Base-by-base conservation (phyloP, 2,797 vertebrate species). In the Platalea minor region DNA sequence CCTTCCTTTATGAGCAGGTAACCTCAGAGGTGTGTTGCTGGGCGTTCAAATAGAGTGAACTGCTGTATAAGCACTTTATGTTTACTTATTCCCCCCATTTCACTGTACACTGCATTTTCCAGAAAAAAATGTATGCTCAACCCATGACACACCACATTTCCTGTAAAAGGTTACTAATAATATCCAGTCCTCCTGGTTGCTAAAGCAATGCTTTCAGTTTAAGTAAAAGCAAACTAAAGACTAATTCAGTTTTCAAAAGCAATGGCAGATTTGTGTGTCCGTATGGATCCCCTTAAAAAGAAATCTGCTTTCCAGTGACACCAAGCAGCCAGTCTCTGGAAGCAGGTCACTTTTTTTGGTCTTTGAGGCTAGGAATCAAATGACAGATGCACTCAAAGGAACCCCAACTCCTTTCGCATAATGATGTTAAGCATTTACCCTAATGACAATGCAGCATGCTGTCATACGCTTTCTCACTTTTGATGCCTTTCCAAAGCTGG, bases 101-200 rank as follows among this genome's bases (percentile, higher is more conserved):
- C 72, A 68, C 89, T 43, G 70, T 29, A 56, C 8, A 35, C 37
- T 73, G 87, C 77, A 45, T 86, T 94, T 95, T 96, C 79, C 64
- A 94, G 69, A 95, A 93, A 39, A 39, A 91, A 95, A 88, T 67
- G 81, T 21, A 54, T 16, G 35, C 88, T 87, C 93, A 78, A 84
- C 61, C 68, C 79, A 84, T 76, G 91, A 94, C 91, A 93, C 79
- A 90, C 51, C 46, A 82, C 54, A 13, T 79, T 86, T 94, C 65
- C 89, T 88, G 85, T 93, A 79, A 96, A 78, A 96, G 28, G 70
- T 94, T 95, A 69, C 94, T 96, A 95, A 96, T 90, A 90, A 91
- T 88, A 95, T 39, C 59, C 93, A 95, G 89, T 85, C 4, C 76
- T 91, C n/a, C 85, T 70, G 41, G 54, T 69, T 95, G 69, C 93